Base-by-base conservation (phyloP, 1,140 invertebrate species). In the Drosophila punjabiensis region DNA sequence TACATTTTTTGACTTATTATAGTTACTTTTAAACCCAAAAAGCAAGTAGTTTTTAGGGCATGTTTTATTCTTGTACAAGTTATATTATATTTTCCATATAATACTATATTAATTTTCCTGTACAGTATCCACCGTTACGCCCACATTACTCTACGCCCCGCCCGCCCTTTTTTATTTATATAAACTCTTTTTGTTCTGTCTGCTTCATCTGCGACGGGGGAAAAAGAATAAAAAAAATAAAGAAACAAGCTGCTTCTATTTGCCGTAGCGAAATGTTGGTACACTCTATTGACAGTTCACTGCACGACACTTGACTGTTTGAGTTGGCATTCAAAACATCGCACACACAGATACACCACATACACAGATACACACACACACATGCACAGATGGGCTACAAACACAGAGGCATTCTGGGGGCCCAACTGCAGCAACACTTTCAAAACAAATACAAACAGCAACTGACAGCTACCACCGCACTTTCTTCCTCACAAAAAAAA, bases 271-370 rank as follows among this genome's bases (percentile, higher is more conserved):
- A 71, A 79, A 73, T 84, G 81, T 86, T 81, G 69, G 86, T 86
- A 86, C 82, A 86, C 86, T 90, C 86, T 90, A 89, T 89, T 89
- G 86, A 89, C 86, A 89, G 86, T 89, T 89, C 86, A 89, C 86
- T 90, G 86, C 86, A 89, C 86, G 86, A 86, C 86, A 89, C 86
- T 89, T 89, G 86, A 89, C 86, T 89, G 86, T 90, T 89, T 89
- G 86, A 90, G 86, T 89, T 89, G 86, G 86, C 86, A 90, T 90
- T 90, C 85, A 89, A 89, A 89, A 79, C 82, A 90, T 76, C 74
- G 75, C 74, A 64, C 64, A 76, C 81, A 65, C 71, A 53, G 28
- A 68, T 32, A 67, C 32, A 33, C 61, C 55, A 33, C 39, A 70
- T 39, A 55, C 59, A 56, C 61, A 65, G 62, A 82, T 66, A 79